These are phyloP conservation scores for Monopterus albus DNA, from an alignment of 2,113 vertebrate genomes.

Conservation along the genomic window DNA sequence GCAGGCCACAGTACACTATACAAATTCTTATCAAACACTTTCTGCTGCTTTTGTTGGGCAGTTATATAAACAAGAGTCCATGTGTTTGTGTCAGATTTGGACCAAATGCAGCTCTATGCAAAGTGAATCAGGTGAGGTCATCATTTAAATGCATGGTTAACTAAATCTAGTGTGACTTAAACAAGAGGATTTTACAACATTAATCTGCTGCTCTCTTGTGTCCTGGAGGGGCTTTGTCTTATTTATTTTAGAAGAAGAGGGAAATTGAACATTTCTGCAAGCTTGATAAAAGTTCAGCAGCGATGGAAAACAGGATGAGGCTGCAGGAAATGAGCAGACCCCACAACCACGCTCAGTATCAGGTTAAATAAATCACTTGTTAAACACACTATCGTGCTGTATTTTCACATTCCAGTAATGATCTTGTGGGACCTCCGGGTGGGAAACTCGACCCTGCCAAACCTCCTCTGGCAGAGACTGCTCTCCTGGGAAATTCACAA, in stretches of 20 bases:
- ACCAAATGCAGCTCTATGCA: no score
- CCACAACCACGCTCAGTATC: neutral
- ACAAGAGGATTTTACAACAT: neutral
- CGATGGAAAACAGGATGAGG: constrained; percentile 12
- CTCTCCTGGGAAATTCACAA: constrained; percentile 18
- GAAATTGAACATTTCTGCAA: neutral
- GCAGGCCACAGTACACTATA: no score
- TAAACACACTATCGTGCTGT: neutral
- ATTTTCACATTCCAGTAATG: constrained; percentile 34
- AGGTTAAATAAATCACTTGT: constrained; percentile 22
- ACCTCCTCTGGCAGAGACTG: constrained; percentile 15
- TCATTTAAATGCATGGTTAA: no score
- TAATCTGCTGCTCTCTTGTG: neutral
- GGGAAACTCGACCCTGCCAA: constrained; percentile 29
- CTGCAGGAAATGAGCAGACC: constrained; percentile 1
- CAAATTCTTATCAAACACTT: no score
- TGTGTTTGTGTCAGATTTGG: no score
- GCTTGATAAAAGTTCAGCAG: neutral
- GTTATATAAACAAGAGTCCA: no score
- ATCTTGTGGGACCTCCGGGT: constrained; percentile 19
- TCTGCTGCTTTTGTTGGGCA: no score
- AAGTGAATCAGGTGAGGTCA: no score
- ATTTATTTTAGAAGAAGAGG: neutral
- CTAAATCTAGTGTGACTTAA: no score
- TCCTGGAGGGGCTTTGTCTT: neutral